Evolutionary conservation across 2,888 invertebrate genomes (phyloP).

Genomic region (Parapristionchus giblindavisi): DNA sequence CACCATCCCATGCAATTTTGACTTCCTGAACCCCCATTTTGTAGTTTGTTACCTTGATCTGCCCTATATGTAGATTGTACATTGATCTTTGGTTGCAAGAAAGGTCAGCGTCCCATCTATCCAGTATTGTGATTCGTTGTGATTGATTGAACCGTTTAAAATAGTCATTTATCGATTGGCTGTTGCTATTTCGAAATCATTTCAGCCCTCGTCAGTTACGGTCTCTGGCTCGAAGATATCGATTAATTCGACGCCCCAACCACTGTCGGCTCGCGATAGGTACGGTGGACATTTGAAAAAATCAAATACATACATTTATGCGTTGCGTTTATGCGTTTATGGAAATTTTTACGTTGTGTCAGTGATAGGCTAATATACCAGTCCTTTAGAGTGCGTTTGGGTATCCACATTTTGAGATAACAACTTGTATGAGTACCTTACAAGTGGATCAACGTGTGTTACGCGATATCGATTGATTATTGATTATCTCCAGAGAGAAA

Average conservation of each 20-base stretch:
- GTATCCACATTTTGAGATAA: too few species aligned
- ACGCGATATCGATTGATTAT: not conserved
- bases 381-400: too few species aligned
- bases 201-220: not conserved
- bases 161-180: conserved; percentile 14
- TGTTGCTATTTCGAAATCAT: not conserved
- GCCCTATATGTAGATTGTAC: not conserved
- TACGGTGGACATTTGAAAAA: not conserved
- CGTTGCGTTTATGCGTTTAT: too few species aligned
- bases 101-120: not conserved
- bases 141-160: not conserved
- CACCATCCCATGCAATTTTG: too few species aligned
- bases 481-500: conserved; percentile 76
- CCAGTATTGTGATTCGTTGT: conserved; percentile 17
- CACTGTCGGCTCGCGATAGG: conserved; percentile 32
- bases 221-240: not conserved
- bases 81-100: not conserved
- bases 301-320: too few species aligned
- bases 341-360: too few species aligned
- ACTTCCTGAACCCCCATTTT: not conserved
- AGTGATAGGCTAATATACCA: too few species aligned
- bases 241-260: conserved; percentile 1
- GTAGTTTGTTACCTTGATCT: not conserved
- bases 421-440: not conserved
- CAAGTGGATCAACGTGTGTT: not conserved